Percentiles rank a stretch among this genome's conserved stretches.
These are phyloP conservation scores for Pelosia muscerda DNA, from an alignment of 2,888 invertebrate genomes.

Conservation along the genomic window DNA sequence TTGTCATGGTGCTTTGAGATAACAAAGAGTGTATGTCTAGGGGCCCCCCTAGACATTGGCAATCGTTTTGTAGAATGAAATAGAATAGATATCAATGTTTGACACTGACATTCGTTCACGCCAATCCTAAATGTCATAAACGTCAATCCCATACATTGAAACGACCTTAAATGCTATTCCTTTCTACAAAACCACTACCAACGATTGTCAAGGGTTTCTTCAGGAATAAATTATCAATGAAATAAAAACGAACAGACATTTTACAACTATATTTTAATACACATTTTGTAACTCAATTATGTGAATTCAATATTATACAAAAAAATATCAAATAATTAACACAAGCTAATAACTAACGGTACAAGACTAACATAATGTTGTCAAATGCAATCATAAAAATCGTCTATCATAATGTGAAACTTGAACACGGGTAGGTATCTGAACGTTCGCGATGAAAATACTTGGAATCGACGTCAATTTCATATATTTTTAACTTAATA, in stretches of 20 bases:
- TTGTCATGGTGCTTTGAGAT: too few relatives aligned
- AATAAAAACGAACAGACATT: slow-evolving; percentile 47
- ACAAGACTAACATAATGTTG: slow-evolving; percentile 61
- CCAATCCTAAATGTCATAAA: too few relatives aligned
- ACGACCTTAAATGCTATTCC: too few relatives aligned
- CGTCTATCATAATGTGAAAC: slow-evolving; percentile 42
- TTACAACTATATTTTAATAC: slow-evolving; percentile 83
- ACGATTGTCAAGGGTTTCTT: too few relatives aligned
- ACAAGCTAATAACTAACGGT: slow-evolving; percentile 69
- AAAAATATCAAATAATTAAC: slow-evolving; percentile 77
- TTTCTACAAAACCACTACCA: too few relatives aligned
- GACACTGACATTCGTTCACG: too few relatives aligned
- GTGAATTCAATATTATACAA: slow-evolving; percentile 81
- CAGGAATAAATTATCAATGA: not conserved
- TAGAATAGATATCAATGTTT: too few relatives aligned
- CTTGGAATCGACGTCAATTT: slow-evolving; percentile 17
- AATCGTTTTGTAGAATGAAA: too few relatives aligned
- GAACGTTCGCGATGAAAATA: slow-evolving; percentile 36
- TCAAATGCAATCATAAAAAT: slow-evolving; percentile 68
- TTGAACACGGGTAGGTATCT: slow-evolving; percentile 36
- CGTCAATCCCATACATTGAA: too few relatives aligned
- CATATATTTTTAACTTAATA: not conserved
- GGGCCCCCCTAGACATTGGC: too few relatives aligned
- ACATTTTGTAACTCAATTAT: slow-evolving; percentile 82
- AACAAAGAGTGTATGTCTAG: too few relatives aligned